Evolutionary conservation across 2,797 vertebrate genomes (phyloP).

Genomic region (Aphelocoma californica): DNA sequence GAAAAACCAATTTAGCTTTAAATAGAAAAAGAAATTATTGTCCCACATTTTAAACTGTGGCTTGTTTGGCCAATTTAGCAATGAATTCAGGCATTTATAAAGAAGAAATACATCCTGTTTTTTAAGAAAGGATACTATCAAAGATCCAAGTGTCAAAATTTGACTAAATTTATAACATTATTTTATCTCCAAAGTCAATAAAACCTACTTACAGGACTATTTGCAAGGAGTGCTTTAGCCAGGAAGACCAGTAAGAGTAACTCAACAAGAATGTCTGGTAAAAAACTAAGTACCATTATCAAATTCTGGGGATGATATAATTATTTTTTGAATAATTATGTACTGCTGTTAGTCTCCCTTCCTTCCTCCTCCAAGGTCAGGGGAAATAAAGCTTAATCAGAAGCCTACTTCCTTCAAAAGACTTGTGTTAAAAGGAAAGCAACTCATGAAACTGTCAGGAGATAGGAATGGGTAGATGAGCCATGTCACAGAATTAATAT

Average conservation of each 20-base stretch:
- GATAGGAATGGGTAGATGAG: neutral
- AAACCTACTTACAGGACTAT: neutral
- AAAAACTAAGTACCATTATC: neutral
- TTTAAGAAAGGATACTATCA: neutral
- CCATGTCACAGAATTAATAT: neutral
- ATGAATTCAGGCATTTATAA: neutral
- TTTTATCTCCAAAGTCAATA: conserved; percentile 25
- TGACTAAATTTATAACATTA: neutral
- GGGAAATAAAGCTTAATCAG: neutral
- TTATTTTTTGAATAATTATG: neutral
- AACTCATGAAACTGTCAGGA: neutral
- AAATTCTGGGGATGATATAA: neutral
- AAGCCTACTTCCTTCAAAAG: neutral
- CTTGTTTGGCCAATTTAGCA: neutral
- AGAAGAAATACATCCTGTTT: neutral
- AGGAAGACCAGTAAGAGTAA: conserved; percentile 7
- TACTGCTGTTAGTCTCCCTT: neutral
- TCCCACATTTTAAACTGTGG: neutral
- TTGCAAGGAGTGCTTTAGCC: neutral
- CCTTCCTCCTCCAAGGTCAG: neutral
- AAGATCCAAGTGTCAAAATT: neutral
- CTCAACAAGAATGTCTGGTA: conserved; percentile 2
- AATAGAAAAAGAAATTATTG: neutral
- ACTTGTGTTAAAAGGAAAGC: neutral
- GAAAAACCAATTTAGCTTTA: neutral